Percentiles rank a stretch among this genome's conserved stretches.
These are phyloP conservation scores for Gastrophysa polygoni DNA, from an alignment of 2,888 invertebrate species.

Conservation along the genomic window DNA sequence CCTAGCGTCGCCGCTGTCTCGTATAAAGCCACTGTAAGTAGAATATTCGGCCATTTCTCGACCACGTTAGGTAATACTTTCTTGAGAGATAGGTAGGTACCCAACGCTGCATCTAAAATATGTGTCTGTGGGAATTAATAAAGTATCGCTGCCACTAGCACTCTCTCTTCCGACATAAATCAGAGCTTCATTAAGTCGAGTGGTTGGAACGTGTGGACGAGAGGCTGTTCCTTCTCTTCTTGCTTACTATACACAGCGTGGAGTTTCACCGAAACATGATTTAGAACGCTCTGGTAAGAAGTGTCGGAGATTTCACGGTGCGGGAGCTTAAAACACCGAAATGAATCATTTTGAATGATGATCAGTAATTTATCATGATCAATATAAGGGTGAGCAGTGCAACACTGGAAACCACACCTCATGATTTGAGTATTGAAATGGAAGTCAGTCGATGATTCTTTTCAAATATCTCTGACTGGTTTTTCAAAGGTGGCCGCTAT, in stretches of 20 bases:
- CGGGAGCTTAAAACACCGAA: background rate
- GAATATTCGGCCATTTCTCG: too few relatives aligned
- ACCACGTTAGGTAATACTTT: too few relatives aligned
- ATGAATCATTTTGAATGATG: background rate
- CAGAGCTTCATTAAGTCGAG: constrained; percentile 58
- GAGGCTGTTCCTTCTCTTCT: constrained; percentile 36
- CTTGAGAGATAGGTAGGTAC: background rate
- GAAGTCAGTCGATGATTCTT: too few relatives aligned
- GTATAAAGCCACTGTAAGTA: too few relatives aligned
- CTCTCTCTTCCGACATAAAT: constrained; percentile 57
- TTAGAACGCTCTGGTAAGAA: background rate
- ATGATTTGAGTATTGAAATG: too few relatives aligned
- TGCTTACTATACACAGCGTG: constrained; percentile 21
- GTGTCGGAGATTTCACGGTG: background rate
- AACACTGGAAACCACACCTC: too few relatives aligned
- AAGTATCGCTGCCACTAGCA: constrained; percentile 57
- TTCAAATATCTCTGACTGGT: too few relatives aligned
- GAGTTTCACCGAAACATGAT: background rate
- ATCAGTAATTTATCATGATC: too few relatives aligned
- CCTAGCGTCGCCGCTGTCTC: too few relatives aligned
- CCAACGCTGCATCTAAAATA: constrained; percentile 34
- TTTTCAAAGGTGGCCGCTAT: too few relatives aligned
- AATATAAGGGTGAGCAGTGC: too few relatives aligned
- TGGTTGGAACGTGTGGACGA: constrained; percentile 51
- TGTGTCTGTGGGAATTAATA: constrained; percentile 47